Conservation (phyloP, 2,888 invertebrate species). For the Caenorhabditis doughertyi region DNA sequence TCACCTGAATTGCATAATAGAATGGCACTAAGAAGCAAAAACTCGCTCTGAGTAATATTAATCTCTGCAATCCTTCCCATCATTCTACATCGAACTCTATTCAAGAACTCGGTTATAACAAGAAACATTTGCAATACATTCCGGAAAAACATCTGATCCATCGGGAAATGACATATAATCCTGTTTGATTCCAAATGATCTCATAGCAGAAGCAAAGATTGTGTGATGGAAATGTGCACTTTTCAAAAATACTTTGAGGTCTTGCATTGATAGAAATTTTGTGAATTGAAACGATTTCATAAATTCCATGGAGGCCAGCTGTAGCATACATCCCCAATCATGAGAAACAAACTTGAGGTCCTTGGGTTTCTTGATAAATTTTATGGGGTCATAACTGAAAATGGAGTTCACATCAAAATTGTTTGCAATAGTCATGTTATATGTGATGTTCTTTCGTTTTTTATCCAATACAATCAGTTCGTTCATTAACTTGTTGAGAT, state of each 20-base stretch:
- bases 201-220: constrained; percentile 7
- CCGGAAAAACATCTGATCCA: constrained; percentile 11
- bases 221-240: constrained; percentile 7
- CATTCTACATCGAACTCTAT: constrained; percentile 6
- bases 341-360: neutral
- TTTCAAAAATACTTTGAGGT: constrained; percentile 12
- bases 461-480: constrained; percentile 1
- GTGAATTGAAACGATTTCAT: constrained; percentile 15
- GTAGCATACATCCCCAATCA: constrained; percentile 26
- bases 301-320: constrained; percentile 14
- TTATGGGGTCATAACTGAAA: neutral
- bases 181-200: neutral
- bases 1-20: constrained; percentile 15
- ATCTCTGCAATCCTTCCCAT: constrained; percentile 11
- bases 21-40: neutral
- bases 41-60: neutral
- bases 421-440: neutral
- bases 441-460: neutral
- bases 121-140: neutral
- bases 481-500: neutral
- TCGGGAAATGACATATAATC: constrained; percentile 14
- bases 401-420: neutral
- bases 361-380: neutral
- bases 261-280: constrained; percentile 20
- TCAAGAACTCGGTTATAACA: neutral